Conservation (phyloP, 2,113 vertebrate species). For the Bambusicola thoracicus region DNA sequence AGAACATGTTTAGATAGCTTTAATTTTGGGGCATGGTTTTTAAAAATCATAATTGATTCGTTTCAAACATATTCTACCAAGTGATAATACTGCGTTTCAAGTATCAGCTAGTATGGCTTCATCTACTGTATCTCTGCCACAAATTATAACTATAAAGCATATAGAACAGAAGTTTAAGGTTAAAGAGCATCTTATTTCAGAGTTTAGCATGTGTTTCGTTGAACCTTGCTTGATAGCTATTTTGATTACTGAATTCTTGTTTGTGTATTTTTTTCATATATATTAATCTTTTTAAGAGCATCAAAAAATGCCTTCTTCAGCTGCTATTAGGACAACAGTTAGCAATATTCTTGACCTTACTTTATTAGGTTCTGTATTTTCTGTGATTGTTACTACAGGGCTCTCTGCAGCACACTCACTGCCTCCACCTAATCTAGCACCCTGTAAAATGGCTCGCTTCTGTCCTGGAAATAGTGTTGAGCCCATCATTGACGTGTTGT, state of each 20-base stretch:
- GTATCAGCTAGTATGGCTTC: not conserved
- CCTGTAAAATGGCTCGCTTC: no score
- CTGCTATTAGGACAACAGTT: not conserved
- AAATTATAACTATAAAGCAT: not conserved
- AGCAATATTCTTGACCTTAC: not conserved
- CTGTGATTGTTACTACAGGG: not conserved
- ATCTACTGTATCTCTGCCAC: not conserved
- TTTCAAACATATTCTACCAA: not conserved
- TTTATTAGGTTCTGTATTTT: not conserved
- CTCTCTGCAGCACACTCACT: not conserved
- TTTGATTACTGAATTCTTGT: not conserved
- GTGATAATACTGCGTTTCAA: not conserved
- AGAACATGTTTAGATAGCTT: conserved; percentile 23
- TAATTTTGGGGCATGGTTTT: not conserved
- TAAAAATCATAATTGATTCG: conserved; percentile 25
- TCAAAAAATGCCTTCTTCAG: not conserved
- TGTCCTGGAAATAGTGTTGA: not conserved
- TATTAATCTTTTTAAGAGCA: not conserved
- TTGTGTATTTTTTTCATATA: not conserved
- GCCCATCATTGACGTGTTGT: rapidly evolving
- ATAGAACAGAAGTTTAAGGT: not conserved
- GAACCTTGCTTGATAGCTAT: not conserved
- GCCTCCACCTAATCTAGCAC: not conserved
- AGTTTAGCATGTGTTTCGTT: not conserved
- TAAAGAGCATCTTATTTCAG: not conserved